Base-by-base conservation (phyloP, 2,888 invertebrate genomes). In the Folsomia manolachei region DNA sequence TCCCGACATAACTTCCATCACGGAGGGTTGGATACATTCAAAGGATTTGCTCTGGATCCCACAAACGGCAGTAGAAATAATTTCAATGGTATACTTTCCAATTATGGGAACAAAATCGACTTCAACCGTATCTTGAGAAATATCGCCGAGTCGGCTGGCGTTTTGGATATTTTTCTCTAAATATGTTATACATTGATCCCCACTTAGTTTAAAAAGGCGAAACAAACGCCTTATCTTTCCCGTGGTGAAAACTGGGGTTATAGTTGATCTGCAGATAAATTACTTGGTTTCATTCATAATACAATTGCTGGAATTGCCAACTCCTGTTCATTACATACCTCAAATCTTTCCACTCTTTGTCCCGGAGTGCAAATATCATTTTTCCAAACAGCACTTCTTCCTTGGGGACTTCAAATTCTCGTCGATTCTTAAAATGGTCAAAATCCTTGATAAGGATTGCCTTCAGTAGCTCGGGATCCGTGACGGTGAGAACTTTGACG, bases 21-120 rank as follows among this genome's bases (percentile, higher is more conserved):
- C 23, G 1, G 67, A 63, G 1, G 53, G 53, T 2, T 61, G 21
- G 0, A 72, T 72, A n/a, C 73, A 82, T n/a, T 56, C 19, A 27
- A 84, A 84, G 0, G 81, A 78, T 52, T 82, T 82, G 1, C 77
- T 78, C 27, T 83, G 83, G 1, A 81, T 39, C 21, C 85, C 81
- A 65, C 84, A 84, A 0, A 81, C 56, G 1, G 81, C 63, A 65
- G 27, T 21, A 0, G 64, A 64, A 19, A 75, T 73, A 1, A 75
- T 67, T 1, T 75, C 75, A 1, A 73, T 18, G 1, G 73, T 73
- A 19, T 56, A 73, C 24, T 67, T 64, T 1, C 53, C 64, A 0
- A 56, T 27, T 1, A 25, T 1, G 0, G 27, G 52, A 11, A 53
- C 1, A 1, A 71, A 19, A 4, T 71, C 68, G 18, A 73, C 14